Evolutionary conservation across 1,140 invertebrate genomes (phyloP).

Genomic region (Drosophila melanica): DNA sequence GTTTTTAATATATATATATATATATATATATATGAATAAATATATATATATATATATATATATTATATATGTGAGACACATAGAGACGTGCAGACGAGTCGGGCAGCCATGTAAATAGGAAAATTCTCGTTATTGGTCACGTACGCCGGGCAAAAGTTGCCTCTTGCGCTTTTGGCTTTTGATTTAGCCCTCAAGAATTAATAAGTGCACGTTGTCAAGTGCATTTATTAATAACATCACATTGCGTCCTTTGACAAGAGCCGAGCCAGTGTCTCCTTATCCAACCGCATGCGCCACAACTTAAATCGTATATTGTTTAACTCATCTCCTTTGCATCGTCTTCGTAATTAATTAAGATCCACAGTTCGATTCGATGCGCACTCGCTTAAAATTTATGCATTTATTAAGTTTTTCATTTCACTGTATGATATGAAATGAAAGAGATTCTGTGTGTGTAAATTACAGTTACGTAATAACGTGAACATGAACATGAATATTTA

Average conservation of each 20-base stretch:
- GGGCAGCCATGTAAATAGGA: conserved; percentile 43
- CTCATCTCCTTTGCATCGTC: background rate
- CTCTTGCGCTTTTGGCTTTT: conserved; percentile 70
- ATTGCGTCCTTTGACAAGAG: conserved; percentile 4
- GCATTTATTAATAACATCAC: conserved; percentile 72
- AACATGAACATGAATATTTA: no score
- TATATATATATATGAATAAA: background rate
- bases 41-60: conserved; percentile 1
- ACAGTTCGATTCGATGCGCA: background rate
- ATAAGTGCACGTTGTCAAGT: conserved; percentile 77
- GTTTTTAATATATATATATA: background rate
- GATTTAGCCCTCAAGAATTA: conserved; percentile 69
- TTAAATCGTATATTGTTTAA: background rate
- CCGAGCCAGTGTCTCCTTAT: no score
- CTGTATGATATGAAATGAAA: no score
- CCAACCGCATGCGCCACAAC: background rate
- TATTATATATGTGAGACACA: background rate
- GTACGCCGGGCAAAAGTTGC: conserved; percentile 63
- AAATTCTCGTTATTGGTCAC: conserved; percentile 78
- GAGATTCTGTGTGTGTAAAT: no score
- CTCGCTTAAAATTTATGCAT: no score
- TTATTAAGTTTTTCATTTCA: background rate
- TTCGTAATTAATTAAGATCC: no score
- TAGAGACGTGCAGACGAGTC: background rate
- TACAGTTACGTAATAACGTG: no score